Evolutionary conservation across 2,888 invertebrate genomes (phyloP).

Genomic region (Lacanobia oleracea): DNA sequence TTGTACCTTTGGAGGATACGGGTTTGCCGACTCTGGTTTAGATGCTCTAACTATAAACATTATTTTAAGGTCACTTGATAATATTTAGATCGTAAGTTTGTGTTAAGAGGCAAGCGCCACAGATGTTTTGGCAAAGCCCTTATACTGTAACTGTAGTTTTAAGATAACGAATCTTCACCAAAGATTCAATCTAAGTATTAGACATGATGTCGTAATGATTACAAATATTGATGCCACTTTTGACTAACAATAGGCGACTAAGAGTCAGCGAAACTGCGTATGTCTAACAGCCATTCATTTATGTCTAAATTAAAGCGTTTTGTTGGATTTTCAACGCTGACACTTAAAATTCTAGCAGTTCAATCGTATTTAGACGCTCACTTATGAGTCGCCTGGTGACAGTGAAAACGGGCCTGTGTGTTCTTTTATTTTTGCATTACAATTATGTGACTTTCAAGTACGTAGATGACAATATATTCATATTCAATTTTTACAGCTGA

Average conservation of each 20-base stretch:
- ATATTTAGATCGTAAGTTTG: conserved; percentile 35
- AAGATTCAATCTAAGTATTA: conserved; percentile 57
- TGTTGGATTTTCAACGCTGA: neutral
- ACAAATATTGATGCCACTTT: conserved; percentile 4
- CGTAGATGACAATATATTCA: conserved; percentile 6
- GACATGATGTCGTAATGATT: neutral
- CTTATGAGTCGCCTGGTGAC: neutral
- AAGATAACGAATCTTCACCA: conserved; percentile 51
- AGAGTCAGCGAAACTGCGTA: neutral
- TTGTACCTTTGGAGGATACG: neutral
- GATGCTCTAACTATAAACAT: conserved; percentile 28
- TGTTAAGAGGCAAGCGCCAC: conserved; percentile 16
- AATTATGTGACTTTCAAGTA: conserved; percentile 15
- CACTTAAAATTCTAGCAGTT: neutral
- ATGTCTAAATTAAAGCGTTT: neutral
- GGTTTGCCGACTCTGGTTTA: conserved; percentile 38
- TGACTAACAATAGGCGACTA: neutral
- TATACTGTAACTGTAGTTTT: conserved; percentile 30
- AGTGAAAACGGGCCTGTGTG: neutral
- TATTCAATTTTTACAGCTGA: conserved; percentile 6
- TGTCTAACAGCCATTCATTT: too few species aligned
- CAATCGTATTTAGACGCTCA: neutral
- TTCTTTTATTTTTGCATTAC: conserved; percentile 22
- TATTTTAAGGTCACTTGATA: conserved; percentile 16
- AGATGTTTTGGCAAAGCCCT: conserved; percentile 6